These are phyloP conservation scores for Agrochola circellaris DNA, from an alignment of 2,888 invertebrate species.

Conservation along the genomic window DNA sequence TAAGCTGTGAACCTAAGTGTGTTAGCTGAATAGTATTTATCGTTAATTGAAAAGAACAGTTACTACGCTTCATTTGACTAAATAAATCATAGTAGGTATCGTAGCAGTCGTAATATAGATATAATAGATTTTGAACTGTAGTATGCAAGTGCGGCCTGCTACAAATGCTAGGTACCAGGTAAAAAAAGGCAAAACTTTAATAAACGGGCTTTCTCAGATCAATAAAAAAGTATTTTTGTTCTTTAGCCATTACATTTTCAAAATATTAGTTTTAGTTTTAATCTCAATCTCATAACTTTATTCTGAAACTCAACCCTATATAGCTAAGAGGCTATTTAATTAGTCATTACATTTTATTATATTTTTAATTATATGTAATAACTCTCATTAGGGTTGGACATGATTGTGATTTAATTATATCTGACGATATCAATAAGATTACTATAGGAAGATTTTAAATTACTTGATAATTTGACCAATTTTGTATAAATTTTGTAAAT, in stretches of 20 bases:
- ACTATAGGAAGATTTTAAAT: neutral
- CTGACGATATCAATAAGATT: conserved; percentile 5
- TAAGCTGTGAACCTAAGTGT: conserved; percentile 22
- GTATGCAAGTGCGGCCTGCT: neutral
- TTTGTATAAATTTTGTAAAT: conserved; percentile 1
- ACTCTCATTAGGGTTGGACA: conserved; percentile 5
- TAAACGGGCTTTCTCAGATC: neutral
- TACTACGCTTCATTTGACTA: neutral
- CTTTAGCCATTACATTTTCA: neutral
- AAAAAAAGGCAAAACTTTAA: neutral
- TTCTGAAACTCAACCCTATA: no score
- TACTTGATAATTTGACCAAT: neutral
- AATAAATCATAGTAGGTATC: neutral
- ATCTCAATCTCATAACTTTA: conserved; percentile 13
- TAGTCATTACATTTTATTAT: conserved; percentile 40
- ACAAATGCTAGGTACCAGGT: neutral
- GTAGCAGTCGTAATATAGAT: no score
- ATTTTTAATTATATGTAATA: conserved; percentile 24
- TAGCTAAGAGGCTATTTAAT: conserved; percentile 59
- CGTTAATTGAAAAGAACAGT: neutral
- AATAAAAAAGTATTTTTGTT: neutral
- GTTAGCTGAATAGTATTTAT: conserved; percentile 18
- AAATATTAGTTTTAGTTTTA: neutral
- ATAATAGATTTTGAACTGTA: no score
- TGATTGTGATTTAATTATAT: conserved; percentile 8